Conservation (phyloP, 1,140 invertebrate genomes). For the Magallana ariakensis region DNA sequence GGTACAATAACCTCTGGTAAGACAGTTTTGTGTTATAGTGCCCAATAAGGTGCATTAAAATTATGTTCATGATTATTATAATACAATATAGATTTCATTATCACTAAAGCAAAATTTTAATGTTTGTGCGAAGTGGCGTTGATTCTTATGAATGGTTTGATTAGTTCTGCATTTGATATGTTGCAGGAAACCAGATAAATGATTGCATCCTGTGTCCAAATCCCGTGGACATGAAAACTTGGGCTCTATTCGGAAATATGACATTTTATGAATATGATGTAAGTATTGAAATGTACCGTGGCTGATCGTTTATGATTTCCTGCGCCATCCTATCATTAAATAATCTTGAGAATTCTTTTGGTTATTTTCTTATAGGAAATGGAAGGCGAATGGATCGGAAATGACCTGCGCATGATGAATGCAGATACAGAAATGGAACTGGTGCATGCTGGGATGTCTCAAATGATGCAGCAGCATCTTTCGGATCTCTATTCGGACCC, state of each 20-base stretch:
- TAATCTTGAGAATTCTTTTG: background rate
- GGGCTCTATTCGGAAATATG: background rate
- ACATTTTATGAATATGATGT: conserved; percentile 20
- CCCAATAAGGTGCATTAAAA: no score
- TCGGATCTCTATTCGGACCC: background rate
- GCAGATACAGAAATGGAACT: background rate
- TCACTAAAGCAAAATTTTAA: no score
- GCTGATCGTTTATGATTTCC: no score
- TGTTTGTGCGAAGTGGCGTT: no score
- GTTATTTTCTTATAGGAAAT: background rate
- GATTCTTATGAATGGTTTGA: no score
- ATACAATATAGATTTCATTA: no score
- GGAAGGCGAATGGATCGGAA: background rate
- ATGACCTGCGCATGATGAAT: background rate
- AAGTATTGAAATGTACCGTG: background rate
- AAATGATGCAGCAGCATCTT: background rate
- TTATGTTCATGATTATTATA: no score
- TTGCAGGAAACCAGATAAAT: no score
- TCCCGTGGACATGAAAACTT: background rate
- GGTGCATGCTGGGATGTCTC: conserved; percentile 8
- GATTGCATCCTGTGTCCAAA: background rate
- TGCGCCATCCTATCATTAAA: no score
- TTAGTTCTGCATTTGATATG: no score
- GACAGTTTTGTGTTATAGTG: no score
- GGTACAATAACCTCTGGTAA: no score